These are phyloP conservation scores for Napeogenes inachia DNA, from an alignment of 2,888 invertebrate genomes.

Conservation along the genomic window DNA sequence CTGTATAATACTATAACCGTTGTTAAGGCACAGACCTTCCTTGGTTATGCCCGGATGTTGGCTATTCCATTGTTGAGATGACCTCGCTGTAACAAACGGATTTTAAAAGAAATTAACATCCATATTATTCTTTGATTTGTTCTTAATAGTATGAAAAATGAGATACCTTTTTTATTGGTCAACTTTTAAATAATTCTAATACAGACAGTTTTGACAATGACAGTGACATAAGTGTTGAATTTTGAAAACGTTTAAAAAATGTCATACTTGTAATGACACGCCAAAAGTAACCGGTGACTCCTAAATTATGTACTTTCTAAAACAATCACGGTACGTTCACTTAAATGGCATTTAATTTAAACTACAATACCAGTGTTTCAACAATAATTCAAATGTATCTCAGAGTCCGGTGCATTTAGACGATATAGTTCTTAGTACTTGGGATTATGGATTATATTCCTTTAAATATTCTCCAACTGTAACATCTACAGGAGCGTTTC, in stretches of 20 bases:
- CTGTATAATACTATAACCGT: constrained; percentile 9
- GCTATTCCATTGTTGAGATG: constrained; percentile 75
- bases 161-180: too few relatives aligned
- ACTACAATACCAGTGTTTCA: constrained; percentile 53
- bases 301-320: constrained; percentile 55
- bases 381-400: constrained; percentile 43
- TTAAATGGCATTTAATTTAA: constrained; percentile 60
- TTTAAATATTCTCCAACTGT: constrained; percentile 29
- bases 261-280: background rate
- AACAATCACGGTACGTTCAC: constrained; percentile 57
- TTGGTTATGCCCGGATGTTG: constrained; percentile 63
- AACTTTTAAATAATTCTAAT: too few relatives aligned
- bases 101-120: constrained; percentile 39
- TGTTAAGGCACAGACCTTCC: constrained; percentile 16
- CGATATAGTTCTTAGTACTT: constrained; percentile 34
- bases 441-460: constrained; percentile 30
- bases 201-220: too few relatives aligned
- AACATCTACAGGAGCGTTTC: constrained; percentile 33
- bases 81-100: constrained; percentile 56
- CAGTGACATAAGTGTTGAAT: too few relatives aligned
- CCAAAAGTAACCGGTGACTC: constrained; percentile 15
- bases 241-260: too few relatives aligned
- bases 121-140: background rate
- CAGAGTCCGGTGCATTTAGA: constrained; percentile 25
- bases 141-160: too few relatives aligned